Evolutionary conservation across 2,797 vertebrate genomes (phyloP).

Genomic region (Alouatta caraya): DNA sequence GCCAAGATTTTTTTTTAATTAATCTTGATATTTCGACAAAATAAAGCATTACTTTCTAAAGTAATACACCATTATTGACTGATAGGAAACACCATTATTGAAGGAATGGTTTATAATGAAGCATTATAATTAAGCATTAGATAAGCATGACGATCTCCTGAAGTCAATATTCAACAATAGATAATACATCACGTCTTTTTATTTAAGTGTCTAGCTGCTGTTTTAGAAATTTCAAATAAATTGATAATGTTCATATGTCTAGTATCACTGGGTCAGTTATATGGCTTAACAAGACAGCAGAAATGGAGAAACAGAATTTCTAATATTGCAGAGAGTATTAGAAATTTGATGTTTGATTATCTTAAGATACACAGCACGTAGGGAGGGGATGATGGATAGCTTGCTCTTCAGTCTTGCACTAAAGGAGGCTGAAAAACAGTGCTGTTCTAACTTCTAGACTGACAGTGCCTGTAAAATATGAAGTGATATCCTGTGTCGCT

Average conservation of each 20-base stretch:
- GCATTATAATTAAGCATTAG: background rate
- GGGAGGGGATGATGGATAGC: too few relatives aligned
- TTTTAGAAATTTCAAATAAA: background rate
- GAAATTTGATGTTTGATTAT: background rate
- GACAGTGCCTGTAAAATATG: accelerated
- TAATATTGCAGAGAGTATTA: background rate
- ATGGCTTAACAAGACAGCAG: background rate
- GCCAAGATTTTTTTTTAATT: background rate
- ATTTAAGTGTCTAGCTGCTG: background rate
- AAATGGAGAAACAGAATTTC: background rate
- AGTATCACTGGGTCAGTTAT: background rate
- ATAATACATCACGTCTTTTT: background rate
- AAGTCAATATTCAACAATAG: background rate
- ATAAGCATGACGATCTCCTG: background rate
- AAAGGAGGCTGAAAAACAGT: background rate
- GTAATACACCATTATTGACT: background rate
- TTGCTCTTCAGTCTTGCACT: background rate
- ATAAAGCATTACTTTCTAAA: constrained; percentile 1
- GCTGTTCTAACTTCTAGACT: background rate
- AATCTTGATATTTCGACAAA: background rate
- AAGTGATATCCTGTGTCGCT: background rate
- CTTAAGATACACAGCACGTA: background rate
- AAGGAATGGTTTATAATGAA: background rate
- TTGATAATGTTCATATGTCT: background rate
- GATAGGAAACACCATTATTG: background rate